A percentile compares a stretch with the other conserved stretches of the same genome.
Conservation (phyloP, 2,113 vertebrate species). For the Hemiprocne comata region DNA sequence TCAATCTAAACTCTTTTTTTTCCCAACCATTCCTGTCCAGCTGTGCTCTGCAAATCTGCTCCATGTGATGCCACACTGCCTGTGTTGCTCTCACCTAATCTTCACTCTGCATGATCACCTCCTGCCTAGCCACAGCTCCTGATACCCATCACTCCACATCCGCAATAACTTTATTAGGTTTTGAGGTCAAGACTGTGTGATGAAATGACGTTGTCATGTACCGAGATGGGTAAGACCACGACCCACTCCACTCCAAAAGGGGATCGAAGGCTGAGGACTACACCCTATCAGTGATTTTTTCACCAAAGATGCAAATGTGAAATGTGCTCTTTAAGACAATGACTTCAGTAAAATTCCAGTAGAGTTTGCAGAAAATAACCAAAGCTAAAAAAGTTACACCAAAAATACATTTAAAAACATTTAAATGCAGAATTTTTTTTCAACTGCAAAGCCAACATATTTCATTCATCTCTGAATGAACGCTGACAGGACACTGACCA, state of each 20-base stretch:
- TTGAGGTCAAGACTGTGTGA: background rate
- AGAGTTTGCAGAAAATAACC: background rate
- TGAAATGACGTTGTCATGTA: background rate
- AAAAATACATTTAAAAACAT: background rate
- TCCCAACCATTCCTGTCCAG: accelerated
- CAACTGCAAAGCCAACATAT: background rate
- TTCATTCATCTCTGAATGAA: background rate
- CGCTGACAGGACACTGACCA: background rate
- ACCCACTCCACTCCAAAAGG: too few species aligned
- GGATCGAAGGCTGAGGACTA: too few species aligned
- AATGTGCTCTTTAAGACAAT: background rate
- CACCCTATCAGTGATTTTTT: background rate
- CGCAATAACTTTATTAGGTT: background rate
- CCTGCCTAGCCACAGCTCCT: background rate
- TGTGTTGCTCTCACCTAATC: background rate
- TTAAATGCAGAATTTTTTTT: background rate
- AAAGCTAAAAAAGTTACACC: background rate
- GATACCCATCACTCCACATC: background rate
- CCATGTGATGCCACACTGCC: accelerated
- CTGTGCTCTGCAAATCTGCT: background rate
- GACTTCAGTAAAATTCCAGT: background rate
- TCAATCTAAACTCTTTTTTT: background rate
- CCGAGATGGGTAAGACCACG: too few species aligned
- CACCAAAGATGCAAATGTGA: background rate
- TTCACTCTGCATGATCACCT: background rate